Evolutionary conservation across 2,113 vertebrate species (phyloP), one percentile per base, ranked within the genome.

Genomic region (Actenoides lindsayi): DNA sequence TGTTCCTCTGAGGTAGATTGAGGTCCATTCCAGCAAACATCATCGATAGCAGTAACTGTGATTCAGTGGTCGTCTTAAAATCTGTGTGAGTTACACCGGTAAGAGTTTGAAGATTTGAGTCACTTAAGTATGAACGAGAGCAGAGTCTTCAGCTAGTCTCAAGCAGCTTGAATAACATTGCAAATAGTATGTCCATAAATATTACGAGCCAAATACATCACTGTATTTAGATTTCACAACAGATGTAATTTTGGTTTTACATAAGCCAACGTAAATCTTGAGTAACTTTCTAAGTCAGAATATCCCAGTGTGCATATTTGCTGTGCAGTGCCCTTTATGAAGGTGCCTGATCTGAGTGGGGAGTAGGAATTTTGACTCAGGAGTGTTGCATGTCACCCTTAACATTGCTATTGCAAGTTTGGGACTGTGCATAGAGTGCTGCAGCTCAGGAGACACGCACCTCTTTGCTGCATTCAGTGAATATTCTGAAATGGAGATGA

Each of bases 371-470:
- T 92, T 92, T 89, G 84, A 30, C 68, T 94, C 84, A 59, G 79
- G 90, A 74, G 77, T 19, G 7, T 77, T 83, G 80, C 85, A 35
- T 57, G 60, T 81, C 94, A 90, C 41, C 6, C 80, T 69, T 87
- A 87, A 81, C 8, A 0, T 93, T 78, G 60, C 42, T 65, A 41
- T 39, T 77, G 68, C 76, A 44, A 13, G 21, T 5, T 11, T 57
- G 82, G 92, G 84, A 93, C 97, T 97, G 94, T 93, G 86, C 93
- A 18, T 60, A 89, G 80, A 93, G 75, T 79, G 83, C 96, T 96
- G 96, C 97, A 96, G 97, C 95, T 95, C 92, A 68, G 95, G 93
- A 96, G 90, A 69, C 94, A 67, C 70, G 84, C 87, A 87, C 20
- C 56, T 51, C 93, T 85, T 83, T 84, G 82, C 94, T 96, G 94